phyloP scores from a whole-genome alignment of 2,888 invertebrate genomes.

The Timema podura region DNA sequence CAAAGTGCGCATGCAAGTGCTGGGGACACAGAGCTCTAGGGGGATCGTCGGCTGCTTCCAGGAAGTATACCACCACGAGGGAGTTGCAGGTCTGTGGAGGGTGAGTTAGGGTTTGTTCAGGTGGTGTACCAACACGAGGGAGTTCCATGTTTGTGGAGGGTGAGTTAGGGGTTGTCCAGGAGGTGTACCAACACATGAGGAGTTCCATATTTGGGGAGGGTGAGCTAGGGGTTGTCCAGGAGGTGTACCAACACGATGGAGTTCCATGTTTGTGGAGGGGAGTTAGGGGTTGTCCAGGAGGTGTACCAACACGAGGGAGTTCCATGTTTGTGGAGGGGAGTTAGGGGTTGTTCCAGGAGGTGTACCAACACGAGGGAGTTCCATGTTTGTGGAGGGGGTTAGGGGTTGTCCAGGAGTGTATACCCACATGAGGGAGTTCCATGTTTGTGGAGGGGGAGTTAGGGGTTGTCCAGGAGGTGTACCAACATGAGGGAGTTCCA shows the following conservation, averaged over 20 bases:
- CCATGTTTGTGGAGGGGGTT: constrained; percentile 80
- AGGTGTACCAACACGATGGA: constrained; percentile 85
- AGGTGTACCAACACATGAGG: too few relatives aligned
- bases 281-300: constrained; percentile 75
- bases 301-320: constrained; percentile 81
- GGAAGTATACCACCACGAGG: constrained; percentile 80
- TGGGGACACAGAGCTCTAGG: constrained; percentile 44
- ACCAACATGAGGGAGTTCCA: constrained; percentile 71
- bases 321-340: constrained; percentile 80
- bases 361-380: constrained; percentile 77
- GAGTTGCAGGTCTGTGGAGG: constrained; percentile 81
- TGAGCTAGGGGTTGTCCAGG: too few relatives aligned
- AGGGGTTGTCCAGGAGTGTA: too few relatives aligned
- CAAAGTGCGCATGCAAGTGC: constrained; percentile 91
- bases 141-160: constrained; percentile 79
- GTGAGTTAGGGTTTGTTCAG: constrained; percentile 54
- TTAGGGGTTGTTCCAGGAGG: constrained; percentile 57
- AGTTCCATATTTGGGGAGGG: too few relatives aligned
- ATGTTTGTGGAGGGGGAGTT: too few relatives aligned
- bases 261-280: constrained; percentile 45
- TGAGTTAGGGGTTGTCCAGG: too few relatives aligned
- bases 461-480: constrained; percentile 92
- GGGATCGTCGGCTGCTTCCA: constrained; percentile 72
- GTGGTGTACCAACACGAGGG: constrained; percentile 84
- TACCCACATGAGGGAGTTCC: too few relatives aligned